A percentile compares a stretch with the other conserved stretches of the same genome.
Evolutionary conservation across 2,797 vertebrate species (phyloP).

Genomic region (Peromyscus nudipes): DNA sequence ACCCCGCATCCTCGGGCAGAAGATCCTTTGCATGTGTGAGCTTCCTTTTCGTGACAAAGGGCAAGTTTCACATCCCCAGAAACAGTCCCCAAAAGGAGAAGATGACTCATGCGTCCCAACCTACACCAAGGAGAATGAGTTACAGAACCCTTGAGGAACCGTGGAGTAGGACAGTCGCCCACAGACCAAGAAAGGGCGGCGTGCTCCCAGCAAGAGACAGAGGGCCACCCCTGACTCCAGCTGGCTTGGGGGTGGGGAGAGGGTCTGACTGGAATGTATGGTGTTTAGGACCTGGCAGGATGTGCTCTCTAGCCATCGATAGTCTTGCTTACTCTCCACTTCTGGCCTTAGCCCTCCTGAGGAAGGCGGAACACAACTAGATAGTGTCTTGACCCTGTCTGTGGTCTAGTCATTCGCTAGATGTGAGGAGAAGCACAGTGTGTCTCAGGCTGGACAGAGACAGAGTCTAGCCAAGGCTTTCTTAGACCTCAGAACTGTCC

Average conservation of each 20-base stretch:
- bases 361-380: neutral
- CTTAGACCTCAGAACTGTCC: neutral
- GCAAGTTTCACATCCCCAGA: constrained; percentile 76
- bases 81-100: constrained; percentile 73
- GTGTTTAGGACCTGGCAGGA: too few relatives aligned
- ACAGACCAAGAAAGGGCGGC: fast-evolving
- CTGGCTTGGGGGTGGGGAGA: too few relatives aligned
- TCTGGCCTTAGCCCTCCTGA: neutral
- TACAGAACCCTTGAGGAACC: neutral
- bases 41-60: constrained; percentile 64
- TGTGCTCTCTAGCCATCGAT: fast-evolving
- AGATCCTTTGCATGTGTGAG: neutral
- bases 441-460: neutral
- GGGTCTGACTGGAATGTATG: fast-evolving
- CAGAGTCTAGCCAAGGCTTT: neutral
- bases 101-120: constrained; percentile 23
- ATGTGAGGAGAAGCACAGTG: neutral
- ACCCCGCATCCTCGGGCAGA: neutral
- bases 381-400: neutral
- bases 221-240: fast-evolving
- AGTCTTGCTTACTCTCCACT: too few relatives aligned
- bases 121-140: neutral
- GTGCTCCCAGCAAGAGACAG: fast-evolving
- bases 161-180: fast-evolving
- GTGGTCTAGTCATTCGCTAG: neutral